A percentile compares a stretch with the other conserved stretches of the same genome.
These are phyloP conservation scores for Numenius phaeopus DNA, from an alignment of 2,797 vertebrate genomes.

Conservation along the genomic window DNA sequence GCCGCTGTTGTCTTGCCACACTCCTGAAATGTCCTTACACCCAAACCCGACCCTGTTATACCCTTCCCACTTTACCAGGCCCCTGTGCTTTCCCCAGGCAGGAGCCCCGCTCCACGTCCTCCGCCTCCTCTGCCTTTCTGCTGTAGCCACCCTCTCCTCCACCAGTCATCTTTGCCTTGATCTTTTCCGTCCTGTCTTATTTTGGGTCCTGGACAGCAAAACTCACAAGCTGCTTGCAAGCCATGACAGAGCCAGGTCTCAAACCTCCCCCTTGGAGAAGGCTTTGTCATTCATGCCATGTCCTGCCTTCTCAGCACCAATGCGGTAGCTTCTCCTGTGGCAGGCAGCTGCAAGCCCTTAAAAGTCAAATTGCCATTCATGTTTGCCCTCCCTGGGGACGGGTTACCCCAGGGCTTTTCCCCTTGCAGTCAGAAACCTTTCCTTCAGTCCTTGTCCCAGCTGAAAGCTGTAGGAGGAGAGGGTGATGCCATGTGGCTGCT, in stretches of 20 bases:
- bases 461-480: not conserved
- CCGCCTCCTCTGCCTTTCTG: not conserved
- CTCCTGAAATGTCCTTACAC: not conserved
- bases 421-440: not conserved
- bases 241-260: not conserved
- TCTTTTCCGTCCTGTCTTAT: not conserved
- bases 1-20: not conserved
- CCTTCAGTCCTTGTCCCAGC: not conserved
- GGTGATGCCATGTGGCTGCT: not conserved
- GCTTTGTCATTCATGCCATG: accelerated
- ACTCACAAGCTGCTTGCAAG: not conserved
- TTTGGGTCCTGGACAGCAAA: not conserved
- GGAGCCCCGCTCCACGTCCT: accelerated
- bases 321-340: not conserved
- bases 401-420: not conserved
- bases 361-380: not conserved
- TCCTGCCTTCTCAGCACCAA: not conserved
- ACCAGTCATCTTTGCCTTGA: not conserved
- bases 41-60: not conserved
- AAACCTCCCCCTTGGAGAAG: not conserved
- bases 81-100: accelerated
- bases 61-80: not conserved
- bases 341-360: not conserved
- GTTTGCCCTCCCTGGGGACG: not conserved
- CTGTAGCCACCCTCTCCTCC: not conserved